These are phyloP conservation scores for Microchrysa polita DNA, from an alignment of 2,888 invertebrate species.

Conservation along the genomic window DNA sequence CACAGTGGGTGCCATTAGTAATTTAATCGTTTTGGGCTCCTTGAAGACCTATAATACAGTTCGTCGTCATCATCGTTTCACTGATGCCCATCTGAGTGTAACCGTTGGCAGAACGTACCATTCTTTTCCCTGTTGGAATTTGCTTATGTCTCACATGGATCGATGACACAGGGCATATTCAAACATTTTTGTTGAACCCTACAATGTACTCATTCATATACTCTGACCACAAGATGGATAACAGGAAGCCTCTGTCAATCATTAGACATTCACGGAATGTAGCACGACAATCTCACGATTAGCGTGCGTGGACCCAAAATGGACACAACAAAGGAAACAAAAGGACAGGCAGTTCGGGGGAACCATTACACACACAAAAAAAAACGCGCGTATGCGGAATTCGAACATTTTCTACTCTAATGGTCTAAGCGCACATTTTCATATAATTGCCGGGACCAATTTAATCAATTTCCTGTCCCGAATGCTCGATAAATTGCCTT, in stretches of 20 bases:
- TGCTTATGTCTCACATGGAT: not conserved
- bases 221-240: slow-evolving; percentile 11
- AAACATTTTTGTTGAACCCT: not conserved
- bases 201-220: not conserved
- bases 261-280: not conserved
- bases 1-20: slow-evolving; percentile 46
- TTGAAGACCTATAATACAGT: slow-evolving; percentile 12
- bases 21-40: slow-evolving; percentile 45
- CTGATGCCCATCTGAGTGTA: not conserved
- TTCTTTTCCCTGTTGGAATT: slow-evolving; percentile 2
- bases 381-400: slow-evolving; percentile 14
- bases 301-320: no score
- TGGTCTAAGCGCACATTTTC: slow-evolving; percentile 34
- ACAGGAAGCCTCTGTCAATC: slow-evolving; percentile 31
- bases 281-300: not conserved
- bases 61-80: not conserved
- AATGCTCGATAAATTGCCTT: slow-evolving; percentile 34
- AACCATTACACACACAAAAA: slow-evolving; percentile 3
- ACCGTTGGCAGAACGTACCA: not conserved
- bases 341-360: not conserved
- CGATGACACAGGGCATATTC: not conserved
- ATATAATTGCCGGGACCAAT: slow-evolving; percentile 42
- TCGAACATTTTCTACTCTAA: slow-evolving; percentile 26
- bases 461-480: slow-evolving; percentile 44
- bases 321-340: not conserved